Evolutionary conservation across 2,888 invertebrate genomes (phyloP), one percentile per base, ranked within the genome.

Genomic region (Megamerina dolium): DNA sequence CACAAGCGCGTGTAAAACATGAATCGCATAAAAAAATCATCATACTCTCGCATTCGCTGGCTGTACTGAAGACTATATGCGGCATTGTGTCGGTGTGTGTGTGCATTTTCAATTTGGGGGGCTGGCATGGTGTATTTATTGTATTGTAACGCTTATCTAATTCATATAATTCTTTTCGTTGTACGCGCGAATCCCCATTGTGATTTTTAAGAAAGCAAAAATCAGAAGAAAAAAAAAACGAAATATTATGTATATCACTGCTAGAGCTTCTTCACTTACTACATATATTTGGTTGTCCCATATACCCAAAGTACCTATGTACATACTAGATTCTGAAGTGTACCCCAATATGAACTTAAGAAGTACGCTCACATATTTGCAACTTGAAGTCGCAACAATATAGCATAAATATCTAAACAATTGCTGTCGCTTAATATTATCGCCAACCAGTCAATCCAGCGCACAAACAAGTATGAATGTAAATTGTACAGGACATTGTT

Each of bases 371-470:
- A n/a, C n/a, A n/a, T n/a, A n/a, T n/a, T n/a, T n/a, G n/a, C n/a
- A n/a, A n/a, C n/a, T n/a, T n/a, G n/a, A n/a, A n/a, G n/a, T n/a
- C n/a, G n/a, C n/a, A n/a, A n/a, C n/a, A n/a, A n/a, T n/a, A 36
- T 19, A 14, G 55, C 55, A 58, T 58, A 59, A 58, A 58, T 59
- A 58, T 59, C 50, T 59, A 63, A 60, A 57, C 54, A 57, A 59
- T 56, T 59, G 62, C 58, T 60, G 63, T 60, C 63, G 59, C 59
- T 60, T 59, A 59, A 62, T 62, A 60, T 60, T 62, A 60, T n/a
- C n/a, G n/a, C n/a, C n/a, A n/a, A n/a, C n/a, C n/a, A n/a, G n/a
- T n/a, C n/a, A n/a, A n/a, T n/a, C n/a, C n/a, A n/a, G n/a, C n/a
- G n/a, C n/a, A n/a, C n/a, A n/a, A n/a, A 56, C 56, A 55, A 49